These are phyloP conservation scores for Neelides folsomi DNA, from an alignment of 2,888 invertebrate species.

Conservation along the genomic window DNA sequence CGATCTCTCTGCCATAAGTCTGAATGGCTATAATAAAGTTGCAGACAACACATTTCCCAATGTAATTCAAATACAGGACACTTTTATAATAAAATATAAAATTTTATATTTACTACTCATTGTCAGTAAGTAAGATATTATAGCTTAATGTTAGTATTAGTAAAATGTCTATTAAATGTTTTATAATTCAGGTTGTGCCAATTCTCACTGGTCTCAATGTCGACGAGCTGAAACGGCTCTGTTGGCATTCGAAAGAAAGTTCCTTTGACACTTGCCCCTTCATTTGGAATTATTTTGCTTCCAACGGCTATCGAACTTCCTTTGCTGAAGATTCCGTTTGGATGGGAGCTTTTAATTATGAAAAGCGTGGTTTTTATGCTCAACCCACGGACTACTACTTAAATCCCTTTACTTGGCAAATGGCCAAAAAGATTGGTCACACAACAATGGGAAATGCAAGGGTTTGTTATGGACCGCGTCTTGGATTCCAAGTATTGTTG, in stretches of 20 bases:
- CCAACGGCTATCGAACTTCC: constrained; percentile 59
- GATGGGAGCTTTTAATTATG: constrained; percentile 68
- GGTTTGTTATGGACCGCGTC: constrained; percentile 55
- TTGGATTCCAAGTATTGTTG: constrained; percentile 56
- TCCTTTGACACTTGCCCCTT: constrained; percentile 68
- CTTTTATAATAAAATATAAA: no score
- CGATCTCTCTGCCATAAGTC: constrained; percentile 52
- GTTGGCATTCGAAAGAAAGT: constrained; percentile 47
- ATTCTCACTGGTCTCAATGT: constrained; percentile 59
- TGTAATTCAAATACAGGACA: no score
- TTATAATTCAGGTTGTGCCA: constrained; percentile 43
- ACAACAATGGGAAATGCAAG: constrained; percentile 50
- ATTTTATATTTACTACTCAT: no score
- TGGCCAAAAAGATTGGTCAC: constrained; percentile 44
- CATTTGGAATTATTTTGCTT: constrained; percentile 66
- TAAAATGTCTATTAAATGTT: not conserved
- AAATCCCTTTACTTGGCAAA: constrained; percentile 11
- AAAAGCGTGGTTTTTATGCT: constrained; percentile 58
- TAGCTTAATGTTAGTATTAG: no score
- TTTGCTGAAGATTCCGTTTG: constrained; percentile 69
- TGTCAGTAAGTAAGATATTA: no score
- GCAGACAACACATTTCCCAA: constrained; percentile 91
- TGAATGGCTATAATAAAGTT: constrained; percentile 81
- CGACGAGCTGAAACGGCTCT: constrained; percentile 49
- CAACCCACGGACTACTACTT: constrained; percentile 76